A percentile compares a stretch with the other conserved stretches of the same genome.
Conservation (phyloP, 2,113 vertebrate species). For the Guaruba guarouba region DNA sequence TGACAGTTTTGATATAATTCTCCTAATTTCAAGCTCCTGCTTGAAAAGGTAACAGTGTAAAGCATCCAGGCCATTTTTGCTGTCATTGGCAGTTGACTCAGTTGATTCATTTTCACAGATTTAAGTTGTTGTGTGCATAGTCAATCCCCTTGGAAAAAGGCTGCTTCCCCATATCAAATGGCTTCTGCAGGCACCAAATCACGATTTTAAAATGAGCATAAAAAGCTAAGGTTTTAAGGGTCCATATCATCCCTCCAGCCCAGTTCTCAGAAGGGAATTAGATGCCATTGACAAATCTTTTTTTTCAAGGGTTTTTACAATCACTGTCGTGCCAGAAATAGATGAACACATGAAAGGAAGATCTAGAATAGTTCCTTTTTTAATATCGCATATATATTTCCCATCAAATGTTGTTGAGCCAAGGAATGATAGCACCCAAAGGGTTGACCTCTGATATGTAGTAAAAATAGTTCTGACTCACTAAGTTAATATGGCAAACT, state of each 20-base stretch:
- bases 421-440: neutral
- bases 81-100: conserved; percentile 34
- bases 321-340: neutral
- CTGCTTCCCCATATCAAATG: neutral
- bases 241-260: neutral
- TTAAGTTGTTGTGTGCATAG: neutral
- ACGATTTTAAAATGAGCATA: neutral
- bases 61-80: conserved; percentile 7
- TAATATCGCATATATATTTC: accelerated
- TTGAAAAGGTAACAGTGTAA: conserved; percentile 9
- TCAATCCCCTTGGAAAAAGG: neutral
- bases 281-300: neutral
- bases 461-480: neutral
- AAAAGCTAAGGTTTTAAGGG: neutral
- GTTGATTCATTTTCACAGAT: conserved; percentile 45
- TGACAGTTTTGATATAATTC: conserved; percentile 48
- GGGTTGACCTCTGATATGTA: neutral
- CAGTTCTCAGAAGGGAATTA: neutral
- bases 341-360: neutral
- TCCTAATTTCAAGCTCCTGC: conserved; percentile 42
- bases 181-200: neutral
- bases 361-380: neutral
- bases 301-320: neutral
- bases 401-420: neutral
- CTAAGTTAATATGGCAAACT: neutral